Evolutionary conservation across 2,797 vertebrate species (phyloP).

Genomic region (Myotis findleyi): DNA sequence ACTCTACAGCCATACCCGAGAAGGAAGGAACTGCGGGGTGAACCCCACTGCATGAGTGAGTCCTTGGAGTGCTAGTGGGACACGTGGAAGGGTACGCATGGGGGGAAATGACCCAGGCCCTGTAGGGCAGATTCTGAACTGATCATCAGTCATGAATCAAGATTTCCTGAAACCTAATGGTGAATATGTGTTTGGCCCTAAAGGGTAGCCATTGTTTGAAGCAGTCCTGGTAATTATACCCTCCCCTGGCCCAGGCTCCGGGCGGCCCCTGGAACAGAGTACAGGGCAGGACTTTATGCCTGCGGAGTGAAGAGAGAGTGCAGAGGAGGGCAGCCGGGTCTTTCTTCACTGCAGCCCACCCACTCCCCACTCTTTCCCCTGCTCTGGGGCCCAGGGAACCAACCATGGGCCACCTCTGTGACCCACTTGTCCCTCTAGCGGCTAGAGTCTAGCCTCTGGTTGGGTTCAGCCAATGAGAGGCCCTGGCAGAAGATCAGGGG

Average conservation of each 20-base stretch:
- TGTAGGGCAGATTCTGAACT: not conserved
- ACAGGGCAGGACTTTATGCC: not conserved
- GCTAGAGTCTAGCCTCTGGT: not conserved
- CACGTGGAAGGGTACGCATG: not conserved
- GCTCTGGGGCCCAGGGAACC: not conserved
- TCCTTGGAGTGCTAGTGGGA: no score
- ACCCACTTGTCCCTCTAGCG: not conserved
- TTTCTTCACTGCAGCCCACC: not conserved
- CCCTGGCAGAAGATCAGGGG: not conserved
- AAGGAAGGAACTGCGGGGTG: not conserved
- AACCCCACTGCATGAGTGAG: fast-evolving
- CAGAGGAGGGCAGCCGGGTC: not conserved
- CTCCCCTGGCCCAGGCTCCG: not conserved
- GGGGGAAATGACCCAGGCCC: not conserved
- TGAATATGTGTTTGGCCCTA: not conserved
- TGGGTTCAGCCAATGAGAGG: not conserved
- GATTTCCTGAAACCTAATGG: not conserved
- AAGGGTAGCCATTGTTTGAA: not conserved
- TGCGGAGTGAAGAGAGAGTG: not conserved
- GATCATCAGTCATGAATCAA: not conserved
- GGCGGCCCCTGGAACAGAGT: no score
- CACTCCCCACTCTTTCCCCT: not conserved
- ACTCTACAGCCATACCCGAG: not conserved
- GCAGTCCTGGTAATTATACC: not conserved
- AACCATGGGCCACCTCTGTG: not conserved